Conservation (phyloP, 2,888 invertebrate species). For the Ochropleura leucogaster region DNA sequence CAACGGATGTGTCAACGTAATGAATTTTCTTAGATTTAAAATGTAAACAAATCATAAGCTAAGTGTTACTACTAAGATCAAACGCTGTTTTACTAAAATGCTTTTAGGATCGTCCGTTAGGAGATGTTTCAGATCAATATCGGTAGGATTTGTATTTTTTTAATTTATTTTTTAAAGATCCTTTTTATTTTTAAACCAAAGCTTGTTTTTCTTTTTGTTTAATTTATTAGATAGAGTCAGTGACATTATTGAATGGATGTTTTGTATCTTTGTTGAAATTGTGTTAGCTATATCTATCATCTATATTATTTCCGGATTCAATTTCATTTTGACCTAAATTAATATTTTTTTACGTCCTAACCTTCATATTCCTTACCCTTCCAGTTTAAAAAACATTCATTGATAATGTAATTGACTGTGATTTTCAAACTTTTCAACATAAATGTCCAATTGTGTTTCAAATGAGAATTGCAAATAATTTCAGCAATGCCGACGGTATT, state of each 20-base stretch:
- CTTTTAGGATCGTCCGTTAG: slow-evolving; percentile 57
- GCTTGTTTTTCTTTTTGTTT: slow-evolving; percentile 77
- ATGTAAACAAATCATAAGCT: slow-evolving; percentile 64
- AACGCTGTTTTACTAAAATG: slow-evolving; percentile 48
- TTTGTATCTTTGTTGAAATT: slow-evolving; percentile 3
- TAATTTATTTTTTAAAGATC: slow-evolving; percentile 69
- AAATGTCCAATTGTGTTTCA: slow-evolving; percentile 1
- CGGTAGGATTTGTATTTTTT: slow-evolving; percentile 68
- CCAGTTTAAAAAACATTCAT: slow-evolving; percentile 39
- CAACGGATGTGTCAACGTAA: slow-evolving; percentile 70
- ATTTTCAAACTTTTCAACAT: slow-evolving; percentile 8
- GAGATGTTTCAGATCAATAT: slow-evolving; percentile 53
- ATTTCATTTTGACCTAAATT: neutral
- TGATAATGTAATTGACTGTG: slow-evolving; percentile 50
- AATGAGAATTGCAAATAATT: slow-evolving; percentile 3
- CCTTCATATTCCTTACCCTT: neutral
- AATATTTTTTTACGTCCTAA: neutral
- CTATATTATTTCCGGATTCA: neutral
- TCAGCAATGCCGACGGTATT: neutral
- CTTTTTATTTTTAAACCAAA: slow-evolving; percentile 81
- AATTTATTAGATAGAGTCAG: slow-evolving; percentile 68
- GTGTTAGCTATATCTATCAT: neutral
- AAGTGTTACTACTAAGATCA: slow-evolving; percentile 56
- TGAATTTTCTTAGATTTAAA: slow-evolving; percentile 64
- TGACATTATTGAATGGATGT: slow-evolving; percentile 45